Percentiles rank a stretch among this genome's conserved stretches.
Evolutionary conservation across 2,113 vertebrate species (phyloP).

Genomic region (Abramis brama): DNA sequence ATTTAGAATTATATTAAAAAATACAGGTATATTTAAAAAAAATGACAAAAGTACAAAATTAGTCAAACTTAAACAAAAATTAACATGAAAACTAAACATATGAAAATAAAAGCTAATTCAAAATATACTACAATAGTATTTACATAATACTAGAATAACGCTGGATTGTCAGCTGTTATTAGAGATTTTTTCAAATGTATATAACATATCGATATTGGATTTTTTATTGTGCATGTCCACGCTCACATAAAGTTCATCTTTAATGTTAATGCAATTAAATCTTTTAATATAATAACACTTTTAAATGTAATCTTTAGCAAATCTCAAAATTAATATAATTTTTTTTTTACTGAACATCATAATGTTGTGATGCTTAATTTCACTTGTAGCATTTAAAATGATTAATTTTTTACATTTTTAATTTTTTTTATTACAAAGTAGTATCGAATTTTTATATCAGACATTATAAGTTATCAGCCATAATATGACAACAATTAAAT

Average conservation of each 20-base stretch:
- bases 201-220: background rate
- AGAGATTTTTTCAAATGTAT: background rate
- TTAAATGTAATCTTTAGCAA: too few relatives aligned
- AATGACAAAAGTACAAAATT: background rate
- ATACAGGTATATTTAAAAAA: background rate
- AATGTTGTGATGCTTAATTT: background rate
- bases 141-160: background rate
- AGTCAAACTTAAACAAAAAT: background rate
- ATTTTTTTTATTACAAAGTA: background rate
- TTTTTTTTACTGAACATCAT: background rate
- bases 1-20: background rate
- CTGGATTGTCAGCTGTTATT: background rate
- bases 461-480: background rate
- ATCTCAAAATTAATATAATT: background rate
- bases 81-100: too few relatives aligned
- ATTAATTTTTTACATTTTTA: background rate
- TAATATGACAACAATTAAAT: background rate
- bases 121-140: background rate
- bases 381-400: background rate
- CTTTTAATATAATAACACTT: background rate
- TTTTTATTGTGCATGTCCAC: background rate
- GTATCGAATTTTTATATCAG: background rate
- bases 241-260: background rate
- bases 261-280: background rate
- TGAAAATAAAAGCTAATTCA: background rate